phyloP scores from a whole-genome alignment of 1,140 invertebrate species.

The Lethrus apterus region DNA sequence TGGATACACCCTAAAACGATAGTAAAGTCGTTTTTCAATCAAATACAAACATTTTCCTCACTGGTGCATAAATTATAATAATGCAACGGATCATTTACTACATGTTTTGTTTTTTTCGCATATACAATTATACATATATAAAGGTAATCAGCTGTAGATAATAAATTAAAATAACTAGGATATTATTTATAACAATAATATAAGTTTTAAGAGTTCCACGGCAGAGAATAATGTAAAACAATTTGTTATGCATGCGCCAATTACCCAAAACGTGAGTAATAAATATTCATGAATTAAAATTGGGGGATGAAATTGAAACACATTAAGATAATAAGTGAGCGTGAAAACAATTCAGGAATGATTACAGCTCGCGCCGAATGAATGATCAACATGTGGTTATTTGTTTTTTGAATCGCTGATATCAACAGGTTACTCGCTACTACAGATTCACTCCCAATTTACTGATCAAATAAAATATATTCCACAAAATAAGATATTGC shows the following conservation, averaged over 20 bases:
- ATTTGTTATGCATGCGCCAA: slow-evolving; percentile 3
- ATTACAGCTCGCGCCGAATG: slow-evolving; percentile 9
- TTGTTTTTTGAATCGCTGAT: slow-evolving; percentile 32
- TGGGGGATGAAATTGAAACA: slow-evolving; percentile 10
- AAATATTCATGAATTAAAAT: slow-evolving; percentile 13
- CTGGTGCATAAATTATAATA: neutral
- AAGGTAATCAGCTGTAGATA: neutral
- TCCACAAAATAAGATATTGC: slow-evolving; percentile 27
- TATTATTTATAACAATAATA: neutral
- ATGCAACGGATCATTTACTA: neutral
- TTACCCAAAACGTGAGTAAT: slow-evolving; percentile 12
- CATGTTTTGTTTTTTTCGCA: slow-evolving; percentile 3
- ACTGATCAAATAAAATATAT: slow-evolving; percentile 29
- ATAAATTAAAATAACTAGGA: neutral
- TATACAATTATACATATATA: neutral
- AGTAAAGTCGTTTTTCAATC: neutral
- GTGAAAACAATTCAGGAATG: slow-evolving; percentile 10
- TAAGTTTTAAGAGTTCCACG: neutral
- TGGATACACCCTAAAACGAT: neutral
- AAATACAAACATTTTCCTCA: neutral
- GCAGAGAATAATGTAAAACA: slow-evolving; percentile 2
- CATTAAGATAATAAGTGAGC: slow-evolving; percentile 11
- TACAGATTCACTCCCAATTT: slow-evolving; percentile 18
- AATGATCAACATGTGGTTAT: slow-evolving; percentile 32
- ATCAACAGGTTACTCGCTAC: slow-evolving; percentile 27